A percentile compares a stretch with the other conserved stretches of the same genome.
These are phyloP conservation scores for Grantiella picta DNA, from an alignment of 2,113 vertebrate genomes.

Conservation along the genomic window DNA sequence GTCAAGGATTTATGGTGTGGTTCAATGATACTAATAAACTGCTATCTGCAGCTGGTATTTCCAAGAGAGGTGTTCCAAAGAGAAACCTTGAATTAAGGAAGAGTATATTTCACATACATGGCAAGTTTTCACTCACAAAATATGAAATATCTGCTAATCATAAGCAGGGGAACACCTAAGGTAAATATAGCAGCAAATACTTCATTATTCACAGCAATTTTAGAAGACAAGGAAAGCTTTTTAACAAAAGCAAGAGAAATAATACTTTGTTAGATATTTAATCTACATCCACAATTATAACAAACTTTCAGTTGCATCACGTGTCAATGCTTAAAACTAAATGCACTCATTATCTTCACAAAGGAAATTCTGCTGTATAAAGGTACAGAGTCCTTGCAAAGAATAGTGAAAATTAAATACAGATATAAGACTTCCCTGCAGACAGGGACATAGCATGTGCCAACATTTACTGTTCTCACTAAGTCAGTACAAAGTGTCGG, in stretches of 20 bases:
- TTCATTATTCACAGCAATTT: not conserved
- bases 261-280: not conserved
- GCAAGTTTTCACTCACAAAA: not conserved
- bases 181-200: not conserved
- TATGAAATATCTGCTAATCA: not conserved
- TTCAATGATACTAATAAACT: not conserved
- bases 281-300: not conserved
- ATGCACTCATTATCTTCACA: not conserved
- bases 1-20: not conserved
- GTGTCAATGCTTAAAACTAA: not conserved
- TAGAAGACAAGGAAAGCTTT: not conserved
- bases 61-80: not conserved
- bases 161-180: not conserved
- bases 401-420: not conserved
- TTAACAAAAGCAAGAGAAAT: not conserved
- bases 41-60: not conserved
- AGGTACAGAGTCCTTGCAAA: not conserved
- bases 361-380: not conserved
- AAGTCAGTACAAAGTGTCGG: conserved; percentile 2
- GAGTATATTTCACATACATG: not conserved
- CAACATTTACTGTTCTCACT: conserved; percentile 30
- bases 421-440: not conserved
- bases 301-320: not conserved
- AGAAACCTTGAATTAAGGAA: not conserved
- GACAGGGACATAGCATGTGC: not conserved